phyloP scores from a whole-genome alignment of 2,113 vertebrate species.

The Agapornis roseicollis region DNA sequence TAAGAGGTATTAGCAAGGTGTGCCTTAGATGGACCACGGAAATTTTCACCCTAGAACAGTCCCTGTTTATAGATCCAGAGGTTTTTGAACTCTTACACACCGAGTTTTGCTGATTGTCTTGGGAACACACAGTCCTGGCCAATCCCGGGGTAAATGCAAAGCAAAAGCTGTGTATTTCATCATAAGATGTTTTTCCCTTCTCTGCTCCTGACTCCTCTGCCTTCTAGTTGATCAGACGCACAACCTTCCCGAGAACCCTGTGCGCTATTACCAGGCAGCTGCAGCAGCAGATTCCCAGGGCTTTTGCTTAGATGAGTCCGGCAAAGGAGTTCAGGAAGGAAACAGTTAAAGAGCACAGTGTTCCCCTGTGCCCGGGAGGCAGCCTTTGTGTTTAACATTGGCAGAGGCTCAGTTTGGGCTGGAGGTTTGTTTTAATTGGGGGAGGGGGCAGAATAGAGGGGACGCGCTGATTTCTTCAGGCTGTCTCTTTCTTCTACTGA shows the following conservation, averaged over 20 bases:
- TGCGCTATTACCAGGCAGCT: not conserved
- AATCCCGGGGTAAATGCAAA: not conserved
- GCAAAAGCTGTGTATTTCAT: not conserved
- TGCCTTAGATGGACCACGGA: not conserved
- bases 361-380: conserved; percentile 64
- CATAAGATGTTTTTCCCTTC: fast-evolving
- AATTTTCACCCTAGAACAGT: not conserved
- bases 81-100: not conserved
- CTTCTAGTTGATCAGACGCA: fast-evolving
- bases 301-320: not conserved
- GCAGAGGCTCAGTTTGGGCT: conserved; percentile 67
- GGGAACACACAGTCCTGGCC: not conserved
- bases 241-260: not conserved
- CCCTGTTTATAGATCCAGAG: not conserved
- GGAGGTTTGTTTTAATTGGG: conserved; percentile 69
- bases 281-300: not conserved
- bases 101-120: not conserved
- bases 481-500: conserved; percentile 30
- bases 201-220: not conserved
- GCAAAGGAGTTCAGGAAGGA: conserved; percentile 29
- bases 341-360: conserved; percentile 71
- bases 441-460: conserved; percentile 41
- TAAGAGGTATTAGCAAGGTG: not conserved
- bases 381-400: conserved; percentile 54
- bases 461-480: conserved; percentile 49